phyloP scores from a whole-genome alignment of 2,113 vertebrate genomes.

The Arvicanthis niloticus region DNA sequence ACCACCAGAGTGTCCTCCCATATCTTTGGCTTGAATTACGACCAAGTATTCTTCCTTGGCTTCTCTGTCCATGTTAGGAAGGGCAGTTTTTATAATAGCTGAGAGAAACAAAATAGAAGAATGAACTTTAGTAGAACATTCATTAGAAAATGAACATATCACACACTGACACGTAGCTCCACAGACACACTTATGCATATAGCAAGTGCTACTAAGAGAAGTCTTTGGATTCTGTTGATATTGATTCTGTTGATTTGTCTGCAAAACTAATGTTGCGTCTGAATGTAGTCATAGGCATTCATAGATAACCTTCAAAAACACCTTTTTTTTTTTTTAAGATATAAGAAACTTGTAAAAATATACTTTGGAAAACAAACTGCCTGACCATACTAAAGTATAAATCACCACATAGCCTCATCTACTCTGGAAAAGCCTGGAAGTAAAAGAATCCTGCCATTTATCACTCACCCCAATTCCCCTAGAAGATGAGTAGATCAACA shows the following conservation, averaged over 20 bases:
- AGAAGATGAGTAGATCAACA: constrained; percentile 63
- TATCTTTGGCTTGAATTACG: constrained; percentile 99
- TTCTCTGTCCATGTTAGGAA: constrained; percentile 99
- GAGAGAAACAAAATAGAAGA: constrained; percentile 69
- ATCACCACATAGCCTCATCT: constrained; percentile 50
- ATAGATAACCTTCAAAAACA: constrained; percentile 10
- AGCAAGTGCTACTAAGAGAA: not conserved
- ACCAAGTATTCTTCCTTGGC: constrained; percentile 98
- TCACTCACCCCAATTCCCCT: constrained; percentile 39
- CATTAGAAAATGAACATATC: not conserved
- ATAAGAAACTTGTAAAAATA: constrained; percentile 49
- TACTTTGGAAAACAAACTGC: constrained; percentile 54
- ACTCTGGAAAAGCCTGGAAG: constrained; percentile 57
- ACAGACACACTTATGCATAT: not conserved
- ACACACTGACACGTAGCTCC: not conserved
- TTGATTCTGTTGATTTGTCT: not conserved
- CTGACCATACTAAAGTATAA: constrained; percentile 62
- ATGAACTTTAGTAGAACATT: not conserved
- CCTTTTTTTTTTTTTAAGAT: not conserved
- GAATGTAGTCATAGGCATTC: not conserved
- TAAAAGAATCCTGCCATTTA: constrained; percentile 66
- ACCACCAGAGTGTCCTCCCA: constrained; percentile 99
- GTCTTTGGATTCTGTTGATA: constrained; percentile 34
- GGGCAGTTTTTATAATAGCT: constrained; percentile 98
- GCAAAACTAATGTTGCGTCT: not conserved